Base-by-base conservation (phyloP, 2,797 vertebrate genomes). In the Enteromius anoplus region DNA sequence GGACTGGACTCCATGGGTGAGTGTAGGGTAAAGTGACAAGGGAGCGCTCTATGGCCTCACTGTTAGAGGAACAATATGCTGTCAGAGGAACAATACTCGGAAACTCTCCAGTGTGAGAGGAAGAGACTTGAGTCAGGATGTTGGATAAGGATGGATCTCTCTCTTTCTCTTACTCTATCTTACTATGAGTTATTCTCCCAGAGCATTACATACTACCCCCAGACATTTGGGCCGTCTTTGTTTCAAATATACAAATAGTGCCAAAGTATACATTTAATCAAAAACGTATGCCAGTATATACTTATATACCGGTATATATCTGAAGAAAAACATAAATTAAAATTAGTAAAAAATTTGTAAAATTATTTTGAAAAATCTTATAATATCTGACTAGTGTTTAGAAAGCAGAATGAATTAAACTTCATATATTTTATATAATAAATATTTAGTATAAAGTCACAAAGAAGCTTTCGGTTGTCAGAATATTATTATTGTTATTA, bases 21-120 rank as follows among this genome's bases (percentile, higher is more conserved):
- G 60, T 14, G 70, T 11, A 37, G 55, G 66, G 64, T 72, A 40
- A 53, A 34, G 75, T 55, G 80, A 75, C 45, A 80, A 70, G 82
- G 29, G 49, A 75, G 73, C 83, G 77, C 86, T 89, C 88, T 90
- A 84, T 86, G 76, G 78, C 81, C 88, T 83, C 40, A 72, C 78
- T 80, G 89, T 26, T 82, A 82, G 5, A 58, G 6, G 79, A 93
- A 95, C 93, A 94, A 95, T 93, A 65, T 80, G 66, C 77, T 79
- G 66, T n/a, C 79, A 80, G 4, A 55, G 12, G 78, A 93, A 95
- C 93, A 94, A 95, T 93, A 66, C 84, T 73, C 79, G 94, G 93
- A 94, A 95, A 91, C 84, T 78, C 79, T 4, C 37, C 87, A 53
- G 84, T 34, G 82, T 86, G 75, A 85, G 26, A 75, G 87, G 85